Percentiles rank a stretch among this genome's conserved stretches.
Conservation (phyloP, 2,113 vertebrate genomes). For the Pristiophorus japonicus region DNA sequence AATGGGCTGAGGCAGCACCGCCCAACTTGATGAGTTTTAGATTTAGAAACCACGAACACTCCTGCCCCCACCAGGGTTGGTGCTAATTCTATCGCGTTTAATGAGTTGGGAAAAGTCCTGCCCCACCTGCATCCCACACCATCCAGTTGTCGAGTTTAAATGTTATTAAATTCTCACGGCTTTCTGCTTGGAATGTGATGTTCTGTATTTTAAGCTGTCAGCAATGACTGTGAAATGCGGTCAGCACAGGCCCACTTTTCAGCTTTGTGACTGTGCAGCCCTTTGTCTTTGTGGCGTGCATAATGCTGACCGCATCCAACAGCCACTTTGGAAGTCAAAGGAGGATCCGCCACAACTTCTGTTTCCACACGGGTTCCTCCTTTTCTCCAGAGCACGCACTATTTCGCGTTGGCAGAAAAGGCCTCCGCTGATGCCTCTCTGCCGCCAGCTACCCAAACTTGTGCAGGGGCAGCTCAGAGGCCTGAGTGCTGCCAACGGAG, state of each 20-base stretch:
- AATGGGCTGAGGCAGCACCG: too few relatives aligned
- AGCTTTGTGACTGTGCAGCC: neutral
- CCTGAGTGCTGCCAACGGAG: neutral
- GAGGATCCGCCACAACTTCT: neutral
- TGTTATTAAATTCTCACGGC: neutral
- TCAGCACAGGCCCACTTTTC: neutral
- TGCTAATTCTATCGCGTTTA: too few relatives aligned
- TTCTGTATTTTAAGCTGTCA: neutral
- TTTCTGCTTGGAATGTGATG: neutral
- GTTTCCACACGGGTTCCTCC: neutral
- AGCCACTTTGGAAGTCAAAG: too few relatives aligned
- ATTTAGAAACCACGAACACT: too few relatives aligned
- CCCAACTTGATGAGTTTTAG: too few relatives aligned
- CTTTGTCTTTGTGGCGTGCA: neutral
- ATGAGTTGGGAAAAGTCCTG: neutral
- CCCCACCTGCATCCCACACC: neutral
- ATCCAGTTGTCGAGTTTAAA: neutral
- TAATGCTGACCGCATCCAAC: neutral
- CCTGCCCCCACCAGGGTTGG: too few relatives aligned
- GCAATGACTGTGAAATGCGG: neutral
- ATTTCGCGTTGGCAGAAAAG: too few relatives aligned
- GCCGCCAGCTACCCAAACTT: neutral
- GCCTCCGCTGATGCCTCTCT: neutral
- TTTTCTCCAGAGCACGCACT: neutral
- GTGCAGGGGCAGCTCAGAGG: neutral